These are phyloP conservation scores for Limanda limanda DNA, from an alignment of 2,113 vertebrate species.

Conservation along the genomic window DNA sequence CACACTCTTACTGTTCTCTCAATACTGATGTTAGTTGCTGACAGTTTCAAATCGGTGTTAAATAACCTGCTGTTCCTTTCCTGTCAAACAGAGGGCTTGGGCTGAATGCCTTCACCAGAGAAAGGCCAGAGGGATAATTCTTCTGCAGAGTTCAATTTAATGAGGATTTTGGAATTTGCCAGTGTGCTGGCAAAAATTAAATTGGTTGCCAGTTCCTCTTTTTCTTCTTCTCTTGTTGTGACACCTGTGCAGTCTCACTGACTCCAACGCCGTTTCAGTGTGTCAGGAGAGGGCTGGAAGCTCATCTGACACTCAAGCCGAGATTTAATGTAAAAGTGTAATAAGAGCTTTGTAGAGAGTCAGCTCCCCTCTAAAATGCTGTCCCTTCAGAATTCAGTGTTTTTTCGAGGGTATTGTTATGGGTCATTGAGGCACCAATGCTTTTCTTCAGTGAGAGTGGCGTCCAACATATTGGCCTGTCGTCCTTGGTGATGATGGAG, in stretches of 20 bases:
- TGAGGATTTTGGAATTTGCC: constrained; percentile 58
- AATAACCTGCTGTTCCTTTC: constrained; percentile 90
- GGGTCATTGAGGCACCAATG: constrained; percentile 64
- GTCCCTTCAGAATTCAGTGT: constrained; percentile 72
- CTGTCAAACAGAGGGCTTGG: constrained; percentile 84
- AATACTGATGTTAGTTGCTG: constrained; percentile 89
- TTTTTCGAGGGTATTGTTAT: constrained; percentile 77
- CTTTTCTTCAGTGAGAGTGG: constrained; percentile 63
- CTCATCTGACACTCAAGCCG: constrained; percentile 75
- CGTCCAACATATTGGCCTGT: constrained; percentile 74
- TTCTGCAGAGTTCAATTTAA: constrained; percentile 78
- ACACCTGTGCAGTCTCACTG: constrained; percentile 39
- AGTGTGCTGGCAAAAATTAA: constrained; percentile 49
- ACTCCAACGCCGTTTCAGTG: constrained; percentile 31
- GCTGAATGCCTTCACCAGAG: constrained; percentile 85
- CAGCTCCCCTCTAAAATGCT: constrained; percentile 61
- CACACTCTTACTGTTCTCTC: constrained; percentile 65
- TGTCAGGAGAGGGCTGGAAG: constrained; percentile 68
- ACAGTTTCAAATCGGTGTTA: constrained; percentile 95
- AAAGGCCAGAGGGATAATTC: constrained; percentile 87
- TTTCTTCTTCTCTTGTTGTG: constrained; percentile 15
- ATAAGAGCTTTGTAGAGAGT: constrained; percentile 73
- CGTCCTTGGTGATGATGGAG: constrained; percentile 72
- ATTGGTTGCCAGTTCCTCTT: constrained; percentile 34
- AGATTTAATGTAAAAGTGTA: constrained; percentile 79